These are phyloP conservation scores for Anthophora plumipes DNA, from an alignment of 2,888 invertebrate species.

Conservation along the genomic window DNA sequence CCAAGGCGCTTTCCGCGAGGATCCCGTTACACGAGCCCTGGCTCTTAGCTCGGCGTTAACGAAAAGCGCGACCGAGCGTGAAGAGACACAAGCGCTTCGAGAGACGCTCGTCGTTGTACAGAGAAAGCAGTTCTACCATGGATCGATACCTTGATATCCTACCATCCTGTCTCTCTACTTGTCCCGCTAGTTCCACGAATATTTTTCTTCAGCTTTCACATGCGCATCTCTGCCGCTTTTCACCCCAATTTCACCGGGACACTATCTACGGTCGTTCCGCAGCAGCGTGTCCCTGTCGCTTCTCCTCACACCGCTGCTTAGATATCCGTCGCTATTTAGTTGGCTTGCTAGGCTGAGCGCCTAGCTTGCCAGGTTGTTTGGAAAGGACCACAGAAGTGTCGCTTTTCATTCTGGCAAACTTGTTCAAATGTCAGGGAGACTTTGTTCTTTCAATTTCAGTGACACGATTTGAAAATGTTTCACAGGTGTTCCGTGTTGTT, in stretches of 20 bases:
- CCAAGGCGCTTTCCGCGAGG: constrained; percentile 78
- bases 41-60: constrained; percentile 78
- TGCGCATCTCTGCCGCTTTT: constrained; percentile 58
- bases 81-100: constrained; percentile 75
- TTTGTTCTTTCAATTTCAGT: constrained; percentile 24
- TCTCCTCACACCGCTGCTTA: constrained; percentile 5
- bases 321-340: constrained; percentile 14
- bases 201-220: constrained; percentile 68
- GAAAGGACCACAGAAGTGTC: constrained; percentile 29
- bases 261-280: constrained; percentile 55
- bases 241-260: constrained; percentile 71
- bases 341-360: neutral
- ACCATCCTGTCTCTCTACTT: constrained; percentile 69
- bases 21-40: constrained; percentile 78
- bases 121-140: constrained; percentile 47
- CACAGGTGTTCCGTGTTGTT: neutral
- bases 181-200: constrained; percentile 66
- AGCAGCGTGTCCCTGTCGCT: neutral
- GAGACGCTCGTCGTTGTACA: constrained; percentile 68
- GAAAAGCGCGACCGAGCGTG: constrained; percentile 79
- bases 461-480: neutral
- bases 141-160: constrained; percentile 75
- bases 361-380: constrained; percentile 21
- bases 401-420: neutral
- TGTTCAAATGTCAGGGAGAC: constrained; percentile 6